Conservation (phyloP, 2,888 invertebrate species). For the Bellardia bayeri region DNA sequence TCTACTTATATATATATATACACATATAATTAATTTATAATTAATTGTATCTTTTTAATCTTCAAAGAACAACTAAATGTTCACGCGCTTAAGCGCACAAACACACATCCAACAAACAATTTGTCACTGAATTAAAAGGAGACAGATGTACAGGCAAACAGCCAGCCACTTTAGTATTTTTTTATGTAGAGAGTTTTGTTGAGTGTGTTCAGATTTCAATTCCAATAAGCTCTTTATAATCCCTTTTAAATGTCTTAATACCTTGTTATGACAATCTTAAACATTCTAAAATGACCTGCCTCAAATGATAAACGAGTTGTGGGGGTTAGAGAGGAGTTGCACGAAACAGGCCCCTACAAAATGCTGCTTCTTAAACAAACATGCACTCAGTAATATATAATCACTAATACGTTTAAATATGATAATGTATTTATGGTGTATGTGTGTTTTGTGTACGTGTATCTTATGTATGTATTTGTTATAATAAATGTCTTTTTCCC, state of each 20-base stretch:
- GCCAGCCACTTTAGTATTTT: background rate
- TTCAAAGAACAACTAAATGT: conserved; percentile 43
- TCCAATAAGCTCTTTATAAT: conserved; percentile 73
- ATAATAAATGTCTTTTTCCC: conserved; percentile 65
- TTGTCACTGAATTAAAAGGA: conserved; percentile 45
- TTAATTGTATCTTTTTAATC: conserved; percentile 63
- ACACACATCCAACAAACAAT: conserved; percentile 43
- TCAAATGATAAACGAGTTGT: conserved; percentile 60
- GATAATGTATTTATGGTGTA: conserved; percentile 21
- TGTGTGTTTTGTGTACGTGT: background rate
- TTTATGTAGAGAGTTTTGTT: background rate
- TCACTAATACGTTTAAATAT: conserved; percentile 45
- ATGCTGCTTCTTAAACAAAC: conserved; percentile 28
- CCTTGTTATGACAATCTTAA: conserved; percentile 73
- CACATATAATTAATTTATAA: conserved; percentile 46
- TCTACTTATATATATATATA: background rate
- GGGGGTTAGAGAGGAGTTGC: background rate
- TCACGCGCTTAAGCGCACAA: conserved; percentile 44
- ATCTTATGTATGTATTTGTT: conserved; percentile 24
- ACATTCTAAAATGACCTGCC: conserved; percentile 68
- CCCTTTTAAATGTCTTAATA: conserved; percentile 73
- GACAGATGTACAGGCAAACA: background rate
- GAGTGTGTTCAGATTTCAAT: conserved; percentile 65
- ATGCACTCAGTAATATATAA: conserved; percentile 21
- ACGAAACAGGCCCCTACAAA: conserved; percentile 49